These are phyloP conservation scores for Dasyornis broadbenti DNA, from an alignment of 2,113 vertebrate species.

Conservation along the genomic window DNA sequence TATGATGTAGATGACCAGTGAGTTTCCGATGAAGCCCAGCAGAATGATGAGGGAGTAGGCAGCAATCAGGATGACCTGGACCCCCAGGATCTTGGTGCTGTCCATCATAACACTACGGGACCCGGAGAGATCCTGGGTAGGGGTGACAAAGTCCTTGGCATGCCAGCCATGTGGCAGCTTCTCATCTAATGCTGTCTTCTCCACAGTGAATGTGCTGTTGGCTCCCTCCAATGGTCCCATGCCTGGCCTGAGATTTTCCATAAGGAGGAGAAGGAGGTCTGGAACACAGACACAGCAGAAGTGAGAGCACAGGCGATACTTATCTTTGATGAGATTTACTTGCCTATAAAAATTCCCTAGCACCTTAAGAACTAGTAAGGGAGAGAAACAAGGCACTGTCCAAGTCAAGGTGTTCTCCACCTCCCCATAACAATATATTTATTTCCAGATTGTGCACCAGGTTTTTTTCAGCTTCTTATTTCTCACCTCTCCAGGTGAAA, in stretches of 20 bases:
- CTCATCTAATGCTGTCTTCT: conserved; percentile 47
- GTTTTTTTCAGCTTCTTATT: background rate
- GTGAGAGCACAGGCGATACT: background rate
- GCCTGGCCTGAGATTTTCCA: background rate
- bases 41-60: conserved; percentile 89
- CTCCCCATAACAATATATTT: background rate
- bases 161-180: conserved; percentile 40
- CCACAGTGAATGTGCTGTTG: conserved; percentile 75
- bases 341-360: background rate
- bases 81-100: conserved; percentile 84
- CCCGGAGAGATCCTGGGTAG: conserved; percentile 59
- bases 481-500: background rate
- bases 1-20: conserved; percentile 88
- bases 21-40: conserved; percentile 84
- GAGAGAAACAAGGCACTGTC: background rate
- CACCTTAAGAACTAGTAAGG: background rate
- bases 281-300: background rate
- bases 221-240: conserved; percentile 77
- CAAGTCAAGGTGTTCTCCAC: background rate
- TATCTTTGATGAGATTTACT: background rate
- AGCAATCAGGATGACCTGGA: conserved; percentile 82
- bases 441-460: background rate
- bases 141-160: conserved; percentile 50
- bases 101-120: conserved; percentile 79
- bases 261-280: background rate